phyloP scores from a whole-genome alignment of 2,797 vertebrate genomes.

The Lepus oiostolus region DNA sequence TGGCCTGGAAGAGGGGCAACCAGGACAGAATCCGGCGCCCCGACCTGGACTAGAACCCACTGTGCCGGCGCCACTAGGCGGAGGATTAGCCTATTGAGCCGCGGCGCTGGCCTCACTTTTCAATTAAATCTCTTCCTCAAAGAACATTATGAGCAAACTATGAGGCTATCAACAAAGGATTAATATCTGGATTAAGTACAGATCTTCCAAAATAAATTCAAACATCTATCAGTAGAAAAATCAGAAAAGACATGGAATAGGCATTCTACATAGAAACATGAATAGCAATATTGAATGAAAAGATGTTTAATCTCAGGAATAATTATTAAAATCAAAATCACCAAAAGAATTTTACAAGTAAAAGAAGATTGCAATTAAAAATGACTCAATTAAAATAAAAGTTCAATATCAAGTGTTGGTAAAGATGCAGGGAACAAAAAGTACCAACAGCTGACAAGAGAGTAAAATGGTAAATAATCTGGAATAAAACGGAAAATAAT shows the following conservation, averaged over 20 bases:
- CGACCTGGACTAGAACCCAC: no score
- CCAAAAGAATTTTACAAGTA: neutral
- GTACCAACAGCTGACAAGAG: neutral
- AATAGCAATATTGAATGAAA: neutral
- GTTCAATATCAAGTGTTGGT: neutral
- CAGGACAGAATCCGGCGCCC: no score
- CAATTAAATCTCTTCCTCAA: neutral
- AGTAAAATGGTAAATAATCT: neutral
- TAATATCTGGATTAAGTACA: neutral
- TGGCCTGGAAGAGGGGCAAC: no score
- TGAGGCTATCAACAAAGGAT: neutral
- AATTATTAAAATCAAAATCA: neutral
- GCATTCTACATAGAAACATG: neutral
- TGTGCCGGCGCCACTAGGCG: no score
- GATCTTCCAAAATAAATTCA: neutral
- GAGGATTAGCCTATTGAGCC: no score
- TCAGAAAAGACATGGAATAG: neutral
- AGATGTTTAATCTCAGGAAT: neutral
- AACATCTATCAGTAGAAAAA: neutral
- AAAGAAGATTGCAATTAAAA: no score
- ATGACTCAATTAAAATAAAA: neutral
- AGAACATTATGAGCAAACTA: neutral
- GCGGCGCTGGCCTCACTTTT: neutral
- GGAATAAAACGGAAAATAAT: neutral
- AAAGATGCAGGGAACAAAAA: neutral